A percentile compares a stretch with the other conserved stretches of the same genome.
phyloP scores from a whole-genome alignment of 2,113 vertebrate genomes.

The Hemichromis elongatus region DNA sequence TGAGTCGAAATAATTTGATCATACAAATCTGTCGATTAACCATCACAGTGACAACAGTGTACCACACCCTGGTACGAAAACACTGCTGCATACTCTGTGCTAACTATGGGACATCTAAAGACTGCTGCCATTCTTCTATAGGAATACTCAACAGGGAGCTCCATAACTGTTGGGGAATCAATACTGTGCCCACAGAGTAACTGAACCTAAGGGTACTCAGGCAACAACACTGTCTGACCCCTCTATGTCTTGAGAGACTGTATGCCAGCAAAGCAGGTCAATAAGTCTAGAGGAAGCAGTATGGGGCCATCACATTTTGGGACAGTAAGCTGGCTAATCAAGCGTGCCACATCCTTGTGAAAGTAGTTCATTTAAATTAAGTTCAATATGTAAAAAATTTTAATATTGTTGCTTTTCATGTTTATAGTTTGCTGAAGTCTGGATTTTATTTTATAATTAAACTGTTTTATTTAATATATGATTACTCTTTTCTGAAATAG shows the following conservation, averaged over 20 bases:
- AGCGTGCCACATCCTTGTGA: slow-evolving; percentile 17
- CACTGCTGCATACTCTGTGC: slow-evolving; percentile 36
- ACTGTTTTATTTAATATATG: background rate
- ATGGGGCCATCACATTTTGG: slow-evolving; percentile 55
- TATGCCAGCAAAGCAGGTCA: slow-evolving; percentile 51
- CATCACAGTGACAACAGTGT: background rate
- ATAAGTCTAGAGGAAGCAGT: slow-evolving; percentile 60
- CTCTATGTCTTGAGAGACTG: slow-evolving; percentile 27
- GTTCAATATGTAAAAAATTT: background rate
- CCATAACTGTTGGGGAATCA: slow-evolving; percentile 61
- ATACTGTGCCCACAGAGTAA: slow-evolving; percentile 60
- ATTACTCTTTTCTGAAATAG: background rate
- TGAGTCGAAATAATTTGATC: slow-evolving; percentile 43
- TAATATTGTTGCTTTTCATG: background rate
- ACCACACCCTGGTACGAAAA: slow-evolving; percentile 28
- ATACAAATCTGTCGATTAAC: slow-evolving; percentile 31
- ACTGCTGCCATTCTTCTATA: slow-evolving; percentile 41
- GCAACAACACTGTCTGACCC: slow-evolving; percentile 25
- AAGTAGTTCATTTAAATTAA: background rate
- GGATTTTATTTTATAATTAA: background rate
- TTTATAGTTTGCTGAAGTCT: background rate
- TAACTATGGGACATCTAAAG: slow-evolving; percentile 24
- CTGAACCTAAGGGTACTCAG: slow-evolving; percentile 39
- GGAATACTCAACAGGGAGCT: slow-evolving; percentile 45
- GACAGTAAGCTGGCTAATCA: slow-evolving; percentile 49